Conservation (phyloP, 2,888 invertebrate species). For the Mythimna pallens region DNA sequence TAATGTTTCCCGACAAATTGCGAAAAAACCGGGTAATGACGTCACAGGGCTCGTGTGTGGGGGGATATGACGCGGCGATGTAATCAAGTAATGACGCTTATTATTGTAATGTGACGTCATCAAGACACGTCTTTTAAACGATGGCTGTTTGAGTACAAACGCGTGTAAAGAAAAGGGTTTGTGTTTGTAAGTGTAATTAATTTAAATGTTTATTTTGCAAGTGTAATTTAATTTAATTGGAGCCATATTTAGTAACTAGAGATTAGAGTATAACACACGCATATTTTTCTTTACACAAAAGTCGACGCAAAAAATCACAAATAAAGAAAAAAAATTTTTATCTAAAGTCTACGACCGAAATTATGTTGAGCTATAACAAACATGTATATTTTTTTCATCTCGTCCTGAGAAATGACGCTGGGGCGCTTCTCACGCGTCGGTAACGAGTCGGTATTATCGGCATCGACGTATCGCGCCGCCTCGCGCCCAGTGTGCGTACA, state of each 20-base stretch:
- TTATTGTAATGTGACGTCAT: constrained; percentile 80
- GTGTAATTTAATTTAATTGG: constrained; percentile 42
- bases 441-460: constrained; percentile 71
- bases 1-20: constrained; percentile 84
- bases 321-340: constrained; percentile 43
- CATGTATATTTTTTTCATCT: constrained; percentile 64
- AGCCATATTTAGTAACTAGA: constrained; percentile 21
- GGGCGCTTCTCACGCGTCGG: constrained; percentile 78
- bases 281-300: constrained; percentile 8
- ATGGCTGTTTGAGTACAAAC: constrained; percentile 83
- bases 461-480: constrained; percentile 60
- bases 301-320: constrained; percentile 25
- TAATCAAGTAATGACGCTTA: constrained; percentile 79
- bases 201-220: constrained; percentile 48
- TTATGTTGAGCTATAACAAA: constrained; percentile 56
- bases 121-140: constrained; percentile 77
- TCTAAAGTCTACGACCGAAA: constrained; percentile 48
- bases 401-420: constrained; percentile 74
- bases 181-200: constrained; percentile 45
- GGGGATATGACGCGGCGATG: constrained; percentile 66
- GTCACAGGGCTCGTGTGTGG: constrained; percentile 63
- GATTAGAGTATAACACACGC: constrained; percentile 6
- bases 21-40: constrained; percentile 83
- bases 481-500: constrained; percentile 61
- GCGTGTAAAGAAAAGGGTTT: constrained; percentile 79